Conservation (phyloP, 2,113 vertebrate species). For the Prinia subflava region DNA sequence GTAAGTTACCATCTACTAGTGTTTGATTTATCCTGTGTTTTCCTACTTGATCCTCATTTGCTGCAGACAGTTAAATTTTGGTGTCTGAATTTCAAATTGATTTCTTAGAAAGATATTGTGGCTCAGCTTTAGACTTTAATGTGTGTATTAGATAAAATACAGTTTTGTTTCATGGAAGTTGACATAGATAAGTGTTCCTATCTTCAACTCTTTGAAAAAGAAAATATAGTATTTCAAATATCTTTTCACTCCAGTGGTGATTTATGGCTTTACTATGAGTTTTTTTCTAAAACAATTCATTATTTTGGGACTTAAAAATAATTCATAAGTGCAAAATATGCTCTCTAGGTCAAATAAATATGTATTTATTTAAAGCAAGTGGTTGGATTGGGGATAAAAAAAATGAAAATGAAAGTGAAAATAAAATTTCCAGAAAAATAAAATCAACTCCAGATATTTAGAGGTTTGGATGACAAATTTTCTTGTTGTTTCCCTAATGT, state of each 20-base stretch:
- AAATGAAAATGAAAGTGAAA: not conserved
- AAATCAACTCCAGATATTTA: not conserved
- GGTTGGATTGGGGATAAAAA: not conserved
- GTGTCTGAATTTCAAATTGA: not conserved
- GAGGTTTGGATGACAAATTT: not conserved
- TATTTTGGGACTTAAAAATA: not conserved
- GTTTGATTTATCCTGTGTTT: not conserved
- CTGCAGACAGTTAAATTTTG: not conserved
- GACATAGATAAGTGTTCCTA: not conserved
- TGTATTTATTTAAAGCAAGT: not conserved
- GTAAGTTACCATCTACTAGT: not conserved
- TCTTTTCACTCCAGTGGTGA: not conserved
- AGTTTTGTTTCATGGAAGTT: not conserved
- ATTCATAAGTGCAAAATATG: not conserved
- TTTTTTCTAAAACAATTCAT: not conserved
- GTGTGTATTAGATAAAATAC: not conserved
- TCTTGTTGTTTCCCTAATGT: not conserved
- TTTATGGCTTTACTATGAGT: fast-evolving
- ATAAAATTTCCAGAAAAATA: not conserved
- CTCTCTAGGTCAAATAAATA: not conserved
- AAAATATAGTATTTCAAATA: not conserved
- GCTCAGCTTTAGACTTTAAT: not conserved
- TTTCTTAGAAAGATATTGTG: not conserved
- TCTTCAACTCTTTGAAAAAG: not conserved
- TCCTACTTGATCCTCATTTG: not conserved